Percentiles rank a stretch among this genome's conserved stretches.
These are phyloP conservation scores for Camelus bactrianus DNA, from an alignment of 2,113 vertebrate species.

Conservation along the genomic window DNA sequence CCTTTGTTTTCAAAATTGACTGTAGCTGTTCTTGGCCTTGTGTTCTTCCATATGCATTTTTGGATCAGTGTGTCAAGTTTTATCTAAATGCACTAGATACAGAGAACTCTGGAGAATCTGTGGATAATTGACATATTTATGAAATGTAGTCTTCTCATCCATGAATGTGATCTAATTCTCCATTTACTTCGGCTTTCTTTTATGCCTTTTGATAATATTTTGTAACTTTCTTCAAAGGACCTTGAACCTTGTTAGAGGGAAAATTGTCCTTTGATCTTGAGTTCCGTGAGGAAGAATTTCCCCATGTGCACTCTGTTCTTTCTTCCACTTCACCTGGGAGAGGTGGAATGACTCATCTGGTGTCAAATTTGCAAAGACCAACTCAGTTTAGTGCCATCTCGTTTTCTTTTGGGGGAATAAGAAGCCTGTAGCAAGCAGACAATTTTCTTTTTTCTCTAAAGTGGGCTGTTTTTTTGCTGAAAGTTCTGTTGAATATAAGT, in stretches of 20 bases:
- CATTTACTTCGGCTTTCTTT: slow-evolving; percentile 34
- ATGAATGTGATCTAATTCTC: not conserved
- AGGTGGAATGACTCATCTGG: not conserved
- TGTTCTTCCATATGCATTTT: not conserved
- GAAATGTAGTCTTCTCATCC: not conserved
- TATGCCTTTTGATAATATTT: not conserved
- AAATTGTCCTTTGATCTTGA: slow-evolving; percentile 22
- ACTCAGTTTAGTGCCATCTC: not conserved
- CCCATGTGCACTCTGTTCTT: not conserved
- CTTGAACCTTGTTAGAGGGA: not conserved
- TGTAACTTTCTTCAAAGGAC: not conserved
- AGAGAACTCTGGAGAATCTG: not conserved
- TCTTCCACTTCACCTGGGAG: not conserved
- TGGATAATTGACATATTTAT: not conserved
- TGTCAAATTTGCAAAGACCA: not conserved
- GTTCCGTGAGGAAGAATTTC: not conserved
- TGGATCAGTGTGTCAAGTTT: not conserved
- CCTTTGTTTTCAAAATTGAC: not conserved
- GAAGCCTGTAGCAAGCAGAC: not conserved
- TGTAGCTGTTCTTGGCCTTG: not conserved
- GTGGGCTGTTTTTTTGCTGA: not conserved
- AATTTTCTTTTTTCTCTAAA: not conserved
- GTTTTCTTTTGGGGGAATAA: not conserved
- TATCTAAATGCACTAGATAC: not conserved
- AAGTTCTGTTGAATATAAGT: not conserved